Evolutionary conservation across 2,888 invertebrate species (phyloP).

Genomic region (Gymnoscelis rufifasciata): DNA sequence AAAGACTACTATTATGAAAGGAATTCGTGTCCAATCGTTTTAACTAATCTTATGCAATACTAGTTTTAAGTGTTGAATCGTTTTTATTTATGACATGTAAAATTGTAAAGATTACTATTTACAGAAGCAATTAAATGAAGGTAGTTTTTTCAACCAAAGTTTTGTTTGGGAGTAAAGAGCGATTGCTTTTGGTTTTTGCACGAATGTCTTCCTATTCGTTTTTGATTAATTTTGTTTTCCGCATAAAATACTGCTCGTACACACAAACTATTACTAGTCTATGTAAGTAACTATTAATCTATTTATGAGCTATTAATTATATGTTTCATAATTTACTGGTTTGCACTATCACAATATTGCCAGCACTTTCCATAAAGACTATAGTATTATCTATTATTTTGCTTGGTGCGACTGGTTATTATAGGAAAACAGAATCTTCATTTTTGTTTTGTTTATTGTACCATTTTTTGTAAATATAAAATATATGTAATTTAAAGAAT

Average conservation of each 20-base stretch:
- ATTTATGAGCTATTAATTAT: constrained; percentile 50
- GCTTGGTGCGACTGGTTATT: constrained; percentile 14
- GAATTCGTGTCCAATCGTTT: constrained; percentile 53
- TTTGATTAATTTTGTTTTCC: constrained; percentile 30
- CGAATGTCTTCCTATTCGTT: constrained; percentile 56
- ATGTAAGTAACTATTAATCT: constrained; percentile 30
- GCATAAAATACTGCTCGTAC: constrained; percentile 12
- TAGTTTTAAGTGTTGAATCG: constrained; percentile 78
- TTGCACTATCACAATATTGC: background rate
- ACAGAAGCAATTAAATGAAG: constrained; percentile 48
- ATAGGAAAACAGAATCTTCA: constrained; percentile 59
- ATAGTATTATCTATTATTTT: no score
- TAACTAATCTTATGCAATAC: constrained; percentile 74
- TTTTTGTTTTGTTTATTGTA: constrained; percentile 71
- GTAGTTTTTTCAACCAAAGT: constrained; percentile 70
- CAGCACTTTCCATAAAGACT: no score
- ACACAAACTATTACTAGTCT: constrained; percentile 49
- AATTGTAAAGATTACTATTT: constrained; percentile 43
- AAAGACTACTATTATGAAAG: constrained; percentile 47
- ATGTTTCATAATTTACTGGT: constrained; percentile 36
- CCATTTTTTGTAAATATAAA: constrained; percentile 69
- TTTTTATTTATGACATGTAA: constrained; percentile 72
- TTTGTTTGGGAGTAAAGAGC: constrained; percentile 30
- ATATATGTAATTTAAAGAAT: constrained; percentile 56
- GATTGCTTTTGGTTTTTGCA: constrained; percentile 46